Conservation (phyloP, 2,888 invertebrate genomes). For the Drosophila dives region DNA sequence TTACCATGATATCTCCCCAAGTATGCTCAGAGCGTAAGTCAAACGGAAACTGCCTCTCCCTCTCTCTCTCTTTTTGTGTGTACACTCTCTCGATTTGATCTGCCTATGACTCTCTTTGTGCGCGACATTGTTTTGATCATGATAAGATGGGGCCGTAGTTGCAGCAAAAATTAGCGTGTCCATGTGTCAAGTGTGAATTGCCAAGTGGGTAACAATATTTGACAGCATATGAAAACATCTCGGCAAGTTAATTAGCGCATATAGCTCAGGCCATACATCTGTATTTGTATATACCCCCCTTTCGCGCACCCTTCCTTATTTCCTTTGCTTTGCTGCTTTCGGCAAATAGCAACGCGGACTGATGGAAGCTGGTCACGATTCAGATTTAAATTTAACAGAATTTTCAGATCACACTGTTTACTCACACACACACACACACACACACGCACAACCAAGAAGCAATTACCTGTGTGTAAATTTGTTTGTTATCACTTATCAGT, state of each 20-base stretch:
- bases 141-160: slow-evolving; percentile 44
- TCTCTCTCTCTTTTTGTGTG: background rate
- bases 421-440: slow-evolving; percentile 1
- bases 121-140: slow-evolving; percentile 35
- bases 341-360: background rate
- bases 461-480: slow-evolving; percentile 4
- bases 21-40: slow-evolving; percentile 15
- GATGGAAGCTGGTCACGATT: slow-evolving; percentile 7
- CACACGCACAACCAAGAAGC: background rate
- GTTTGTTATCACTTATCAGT: slow-evolving; percentile 52
- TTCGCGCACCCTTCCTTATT: background rate
- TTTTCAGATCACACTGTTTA: slow-evolving; percentile 4
- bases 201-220: slow-evolving; percentile 71
- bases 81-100: background rate
- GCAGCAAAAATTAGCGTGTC: slow-evolving; percentile 72
- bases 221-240: slow-evolving; percentile 72
- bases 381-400: background rate
- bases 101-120: background rate
- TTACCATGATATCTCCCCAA: slow-evolving; percentile 71
- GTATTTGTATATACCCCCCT: slow-evolving; percentile 13
- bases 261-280: slow-evolving; percentile 33
- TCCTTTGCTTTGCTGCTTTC: background rate
- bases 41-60: slow-evolving; percentile 14
- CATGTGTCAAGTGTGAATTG: slow-evolving; percentile 78
- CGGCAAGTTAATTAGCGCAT: slow-evolving; percentile 64